Conservation (phyloP, 1,140 invertebrate genomes). For the Psix sp. region DNA sequence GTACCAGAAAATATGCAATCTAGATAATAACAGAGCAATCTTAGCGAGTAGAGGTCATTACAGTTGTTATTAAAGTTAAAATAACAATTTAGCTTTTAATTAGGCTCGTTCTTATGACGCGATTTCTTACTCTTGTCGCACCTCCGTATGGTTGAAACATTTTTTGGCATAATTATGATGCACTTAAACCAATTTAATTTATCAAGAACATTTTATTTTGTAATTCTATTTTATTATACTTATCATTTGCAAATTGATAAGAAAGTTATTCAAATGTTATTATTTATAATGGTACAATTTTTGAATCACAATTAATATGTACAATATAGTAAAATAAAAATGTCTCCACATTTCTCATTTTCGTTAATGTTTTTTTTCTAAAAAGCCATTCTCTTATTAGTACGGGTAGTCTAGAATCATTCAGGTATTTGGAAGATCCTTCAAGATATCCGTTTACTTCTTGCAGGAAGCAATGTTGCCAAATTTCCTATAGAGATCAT, state of each 20-base stretch:
- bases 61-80: slow-evolving; percentile 74
- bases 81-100: slow-evolving; percentile 76
- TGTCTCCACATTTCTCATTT: slow-evolving; percentile 9
- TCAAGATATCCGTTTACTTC: slow-evolving; percentile 11
- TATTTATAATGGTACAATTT: background rate
- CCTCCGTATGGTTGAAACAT: slow-evolving; percentile 3
- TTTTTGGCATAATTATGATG: slow-evolving; percentile 23
- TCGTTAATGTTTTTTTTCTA: slow-evolving; percentile 28
- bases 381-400: background rate
- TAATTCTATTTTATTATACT: background rate
- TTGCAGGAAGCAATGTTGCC: background rate
- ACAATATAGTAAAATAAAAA: too few species aligned
- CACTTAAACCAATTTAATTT: background rate
- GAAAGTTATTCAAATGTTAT: background rate
- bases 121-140: slow-evolving; percentile 31
- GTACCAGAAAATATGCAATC: slow-evolving; percentile 77
- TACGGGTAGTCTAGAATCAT: background rate
- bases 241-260: too few species aligned
- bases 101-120: slow-evolving; percentile 67
- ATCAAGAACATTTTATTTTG: background rate
- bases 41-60: slow-evolving; percentile 71
- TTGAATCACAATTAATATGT: too few species aligned
- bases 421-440: slow-evolving; percentile 7
- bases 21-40: slow-evolving; percentile 73
- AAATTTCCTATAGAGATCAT: slow-evolving; percentile 1